Conservation (phyloP, 2,113 vertebrate genomes). For the Mormoops blainvillei region DNA sequence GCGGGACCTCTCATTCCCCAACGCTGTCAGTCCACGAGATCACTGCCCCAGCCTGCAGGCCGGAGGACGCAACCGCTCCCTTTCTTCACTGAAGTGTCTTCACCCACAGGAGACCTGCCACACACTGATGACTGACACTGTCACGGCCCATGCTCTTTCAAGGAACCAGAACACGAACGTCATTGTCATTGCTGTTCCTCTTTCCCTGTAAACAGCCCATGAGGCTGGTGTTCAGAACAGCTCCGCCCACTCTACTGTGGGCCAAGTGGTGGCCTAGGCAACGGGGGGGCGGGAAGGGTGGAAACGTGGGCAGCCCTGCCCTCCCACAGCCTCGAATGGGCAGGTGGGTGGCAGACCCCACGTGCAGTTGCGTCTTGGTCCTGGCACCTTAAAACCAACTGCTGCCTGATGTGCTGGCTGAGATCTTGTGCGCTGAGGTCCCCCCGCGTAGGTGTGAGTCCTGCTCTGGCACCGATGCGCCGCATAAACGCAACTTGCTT, state of each 20-base stretch:
- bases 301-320: neutral
- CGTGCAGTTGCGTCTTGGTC: accelerated
- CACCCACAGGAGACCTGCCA: neutral
- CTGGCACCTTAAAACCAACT: neutral
- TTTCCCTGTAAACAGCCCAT: neutral
- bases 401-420: neutral
- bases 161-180: neutral
- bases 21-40: neutral
- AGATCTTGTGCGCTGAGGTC: neutral
- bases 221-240: neutral
- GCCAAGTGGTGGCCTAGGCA: too few relatives aligned
- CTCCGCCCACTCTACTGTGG: too few relatives aligned
- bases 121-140: neutral
- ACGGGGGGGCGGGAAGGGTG: neutral
- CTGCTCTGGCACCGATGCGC: neutral
- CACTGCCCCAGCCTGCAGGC: neutral
- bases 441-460: neutral
- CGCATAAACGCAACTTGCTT: neutral
- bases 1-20: neutral
- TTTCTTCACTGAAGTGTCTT: neutral
- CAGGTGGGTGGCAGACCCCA: neutral
- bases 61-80: neutral
- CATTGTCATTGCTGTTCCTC: neutral
- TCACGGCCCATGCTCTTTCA: neutral
- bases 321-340: too few relatives aligned